These are phyloP conservation scores for Perodicticus potto DNA, from an alignment of 2,797 vertebrate genomes.

Conservation along the genomic window DNA sequence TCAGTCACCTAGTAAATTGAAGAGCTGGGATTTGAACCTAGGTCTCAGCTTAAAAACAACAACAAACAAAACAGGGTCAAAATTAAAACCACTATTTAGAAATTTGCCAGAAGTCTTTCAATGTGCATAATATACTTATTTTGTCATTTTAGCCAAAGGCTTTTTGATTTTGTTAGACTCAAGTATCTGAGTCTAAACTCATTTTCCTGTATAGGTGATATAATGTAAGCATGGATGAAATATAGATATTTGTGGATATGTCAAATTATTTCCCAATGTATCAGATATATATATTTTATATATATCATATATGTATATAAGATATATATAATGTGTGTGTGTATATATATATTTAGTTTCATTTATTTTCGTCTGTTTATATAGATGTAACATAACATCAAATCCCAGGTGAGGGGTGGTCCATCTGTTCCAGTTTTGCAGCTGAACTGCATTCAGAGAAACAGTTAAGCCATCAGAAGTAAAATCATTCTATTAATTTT, in stretches of 20 bases:
- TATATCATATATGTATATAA: no score
- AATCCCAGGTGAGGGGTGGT: not conserved
- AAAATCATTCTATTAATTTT: slow-evolving; percentile 14
- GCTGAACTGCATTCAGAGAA: not conserved
- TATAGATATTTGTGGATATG: slow-evolving; percentile 41
- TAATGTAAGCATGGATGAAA: not conserved
- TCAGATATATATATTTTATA: not conserved
- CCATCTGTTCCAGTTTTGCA: slow-evolving; percentile 5
- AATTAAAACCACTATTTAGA: slow-evolving; percentile 26
- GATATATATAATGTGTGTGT: no score
- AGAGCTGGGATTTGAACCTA: slow-evolving; percentile 43
- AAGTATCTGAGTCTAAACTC: slow-evolving; percentile 39
- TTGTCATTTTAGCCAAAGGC: slow-evolving; percentile 17
- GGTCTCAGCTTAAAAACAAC: slow-evolving; percentile 8
- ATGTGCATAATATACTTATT: not conserved
- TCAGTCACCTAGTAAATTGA: not conserved
- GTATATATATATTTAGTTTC: not conserved
- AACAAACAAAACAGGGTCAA: not conserved
- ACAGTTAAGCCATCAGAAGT: not conserved
- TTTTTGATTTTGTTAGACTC: slow-evolving; percentile 59
- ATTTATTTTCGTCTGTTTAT: not conserved
- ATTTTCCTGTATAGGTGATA: slow-evolving; percentile 50
- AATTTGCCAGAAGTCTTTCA: slow-evolving; percentile 3
- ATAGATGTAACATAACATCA: slow-evolving; percentile 23
- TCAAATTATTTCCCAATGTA: slow-evolving; percentile 36